Evolutionary conservation across 2,797 vertebrate genomes (phyloP), one percentile per base, ranked within the genome.

Genomic region (Percopsis omiscomaycus): DNA sequence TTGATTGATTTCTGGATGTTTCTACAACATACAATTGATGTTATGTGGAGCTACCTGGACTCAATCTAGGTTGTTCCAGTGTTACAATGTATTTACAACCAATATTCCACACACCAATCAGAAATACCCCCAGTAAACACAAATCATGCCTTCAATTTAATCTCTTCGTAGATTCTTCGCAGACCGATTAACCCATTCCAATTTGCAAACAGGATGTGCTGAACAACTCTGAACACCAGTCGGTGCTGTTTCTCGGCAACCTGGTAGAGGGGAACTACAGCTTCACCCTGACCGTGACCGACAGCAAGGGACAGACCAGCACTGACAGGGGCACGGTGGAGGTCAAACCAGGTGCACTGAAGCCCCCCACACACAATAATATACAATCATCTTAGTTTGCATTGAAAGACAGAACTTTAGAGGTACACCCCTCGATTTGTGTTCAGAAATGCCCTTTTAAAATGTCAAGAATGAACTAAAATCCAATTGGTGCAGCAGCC

Each of bases 251-350:
- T 51, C 89, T 99, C 15, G 93, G 95, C 66, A 97, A 98, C 88
- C 88, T 99, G 84, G 97, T 99, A 2, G 93, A 94, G 86, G 98
- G 98, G 15, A 96, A 94, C 54, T 99, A 99, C 85, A 94, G 86
- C 0, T 99, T 98, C 84, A 94, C 91, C 22, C 88, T 99, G 79
- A 94, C 93, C 53, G 95, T 99, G 58, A 97, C 92, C 0, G 98
- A 99, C 83, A 95, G 93, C 55, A 98, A 99, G 87, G 97, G 98
- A 27, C 96, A 99, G 85, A 96, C 71, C 52, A 92, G 83, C 79
- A 75, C 58, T 8, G 94, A 92, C 82, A 87, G 86, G 48, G 94
- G 94, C 64, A 92, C 92, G 0, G 90, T 99, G 82, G 97, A 98
- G 83, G 97, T 99, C 66, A 95, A 90, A 77, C 86, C 95, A 80